phyloP scores from a whole-genome alignment of 2,797 vertebrate genomes.

The Cynopterus sphinx region DNA sequence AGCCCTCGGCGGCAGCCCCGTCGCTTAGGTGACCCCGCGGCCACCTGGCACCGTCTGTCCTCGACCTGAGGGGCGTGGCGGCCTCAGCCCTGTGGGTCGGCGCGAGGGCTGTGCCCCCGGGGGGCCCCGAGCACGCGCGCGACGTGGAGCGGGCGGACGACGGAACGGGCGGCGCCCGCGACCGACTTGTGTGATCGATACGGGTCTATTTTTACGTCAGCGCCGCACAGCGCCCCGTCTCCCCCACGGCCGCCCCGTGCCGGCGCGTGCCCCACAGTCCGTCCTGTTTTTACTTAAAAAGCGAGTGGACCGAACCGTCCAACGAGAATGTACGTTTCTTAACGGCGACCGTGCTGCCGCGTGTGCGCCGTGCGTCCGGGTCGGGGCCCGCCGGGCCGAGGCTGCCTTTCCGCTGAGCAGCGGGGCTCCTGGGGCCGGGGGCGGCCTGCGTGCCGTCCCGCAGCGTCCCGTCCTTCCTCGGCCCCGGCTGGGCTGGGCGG shows the following conservation, averaged over 20 bases:
- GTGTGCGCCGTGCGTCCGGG: constrained; percentile 91
- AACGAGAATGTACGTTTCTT: constrained; percentile 92
- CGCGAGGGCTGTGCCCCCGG: background rate
- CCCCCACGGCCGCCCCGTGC: too few relatives aligned
- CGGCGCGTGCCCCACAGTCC: too few relatives aligned
- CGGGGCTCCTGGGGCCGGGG: background rate
- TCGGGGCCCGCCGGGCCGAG: too few relatives aligned
- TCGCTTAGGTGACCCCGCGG: background rate
- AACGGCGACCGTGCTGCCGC: constrained; percentile 90
- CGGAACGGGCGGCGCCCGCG: constrained; percentile 75
- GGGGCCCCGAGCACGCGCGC: constrained; percentile 55
- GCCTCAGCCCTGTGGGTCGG: background rate
- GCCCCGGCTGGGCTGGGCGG: background rate
- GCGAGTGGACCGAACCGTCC: constrained; percentile 87
- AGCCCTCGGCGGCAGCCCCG: background rate
- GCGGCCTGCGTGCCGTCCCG: too few relatives aligned
- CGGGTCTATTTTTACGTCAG: constrained; percentile 91
- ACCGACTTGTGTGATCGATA: constrained; percentile 89
- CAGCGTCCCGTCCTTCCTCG: background rate
- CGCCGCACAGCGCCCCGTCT: too few relatives aligned
- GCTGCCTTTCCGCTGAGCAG: background rate
- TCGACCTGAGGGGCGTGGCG: background rate
- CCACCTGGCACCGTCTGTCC: background rate
- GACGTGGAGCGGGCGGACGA: too few relatives aligned
- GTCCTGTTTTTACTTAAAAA: constrained; percentile 89